Conservation (phyloP, 2,888 invertebrate species). For the Yponomeuta cagnagella region DNA sequence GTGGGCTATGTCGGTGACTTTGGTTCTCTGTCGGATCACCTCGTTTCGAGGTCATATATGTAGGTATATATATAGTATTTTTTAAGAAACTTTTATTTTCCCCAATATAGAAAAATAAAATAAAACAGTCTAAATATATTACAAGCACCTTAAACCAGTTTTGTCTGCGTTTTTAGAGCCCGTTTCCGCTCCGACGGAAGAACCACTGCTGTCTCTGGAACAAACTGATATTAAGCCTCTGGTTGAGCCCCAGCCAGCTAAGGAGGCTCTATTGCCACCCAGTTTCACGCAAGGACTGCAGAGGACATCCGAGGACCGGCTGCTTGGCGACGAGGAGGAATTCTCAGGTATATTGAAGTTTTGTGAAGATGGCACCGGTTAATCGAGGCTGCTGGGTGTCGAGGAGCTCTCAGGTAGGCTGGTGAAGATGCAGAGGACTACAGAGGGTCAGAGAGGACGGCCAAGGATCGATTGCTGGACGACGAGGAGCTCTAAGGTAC, state of each 20-base stretch:
- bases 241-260: conserved; percentile 48
- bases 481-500: no score
- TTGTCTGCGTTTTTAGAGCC: conserved; percentile 27
- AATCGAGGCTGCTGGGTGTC: no score
- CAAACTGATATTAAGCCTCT: conserved; percentile 54
- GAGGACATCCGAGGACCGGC: conserved; percentile 39
- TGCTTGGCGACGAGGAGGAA: conserved; percentile 46
- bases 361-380: not conserved
- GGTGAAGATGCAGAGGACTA: no score
- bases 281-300: conserved; percentile 39
- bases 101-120: no score
- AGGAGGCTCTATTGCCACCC: conserved; percentile 47
- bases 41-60: no score
- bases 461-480: no score
- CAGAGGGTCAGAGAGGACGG: no score
- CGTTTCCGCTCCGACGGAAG: conserved; percentile 41
- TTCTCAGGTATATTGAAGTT: conserved; percentile 23
- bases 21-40: no score
- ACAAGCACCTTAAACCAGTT: not conserved
- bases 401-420: no score
- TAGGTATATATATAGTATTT: no score
- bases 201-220: conserved; percentile 49
- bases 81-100: no score
- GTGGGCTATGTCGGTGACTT: no score
- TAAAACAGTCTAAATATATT: not conserved